phyloP scores from a whole-genome alignment of 2,888 invertebrate genomes.

The Drosophila multiciliata region DNA sequence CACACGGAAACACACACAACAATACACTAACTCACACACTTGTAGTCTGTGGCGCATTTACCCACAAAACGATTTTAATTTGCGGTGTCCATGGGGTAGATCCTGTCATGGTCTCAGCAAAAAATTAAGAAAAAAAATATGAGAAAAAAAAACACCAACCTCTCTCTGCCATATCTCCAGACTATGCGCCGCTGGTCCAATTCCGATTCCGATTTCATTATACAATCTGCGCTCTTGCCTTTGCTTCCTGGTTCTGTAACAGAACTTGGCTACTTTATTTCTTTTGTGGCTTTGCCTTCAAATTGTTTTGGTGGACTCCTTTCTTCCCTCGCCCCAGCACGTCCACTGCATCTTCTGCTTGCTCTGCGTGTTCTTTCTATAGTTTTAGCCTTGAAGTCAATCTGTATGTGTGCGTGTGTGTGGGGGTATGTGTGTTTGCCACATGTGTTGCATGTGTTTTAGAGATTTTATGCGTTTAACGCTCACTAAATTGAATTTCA shows the following conservation, averaged over 20 bases:
- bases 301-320: slow-evolving; percentile 67
- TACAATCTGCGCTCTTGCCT: slow-evolving; percentile 57
- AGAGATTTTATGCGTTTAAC: slow-evolving; percentile 41
- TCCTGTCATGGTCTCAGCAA: slow-evolving; percentile 15
- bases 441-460: slow-evolving; percentile 60
- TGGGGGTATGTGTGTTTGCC: slow-evolving; percentile 13
- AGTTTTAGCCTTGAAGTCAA: slow-evolving; percentile 31
- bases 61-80: slow-evolving; percentile 76
- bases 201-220: slow-evolving; percentile 69
- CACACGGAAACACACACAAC: slow-evolving; percentile 26
- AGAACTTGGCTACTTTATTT: slow-evolving; percentile 53
- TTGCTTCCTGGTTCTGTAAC: slow-evolving; percentile 50
- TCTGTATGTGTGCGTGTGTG: slow-evolving; percentile 2
- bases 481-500: slow-evolving; percentile 51
- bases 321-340: not conserved
- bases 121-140: not conserved
- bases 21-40: slow-evolving; percentile 20
- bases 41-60: slow-evolving; percentile 49
- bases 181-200: slow-evolving; percentile 49
- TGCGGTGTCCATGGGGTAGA: slow-evolving; percentile 60
- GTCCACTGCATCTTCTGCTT: slow-evolving; percentile 20
- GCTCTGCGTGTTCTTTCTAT: slow-evolving; percentile 20
- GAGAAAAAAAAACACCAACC: not conserved
- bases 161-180: slow-evolving; percentile 18
- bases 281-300: slow-evolving; percentile 61